Evolutionary conservation across 2,888 invertebrate species (phyloP).

Genomic region (Tachina fera): DNA sequence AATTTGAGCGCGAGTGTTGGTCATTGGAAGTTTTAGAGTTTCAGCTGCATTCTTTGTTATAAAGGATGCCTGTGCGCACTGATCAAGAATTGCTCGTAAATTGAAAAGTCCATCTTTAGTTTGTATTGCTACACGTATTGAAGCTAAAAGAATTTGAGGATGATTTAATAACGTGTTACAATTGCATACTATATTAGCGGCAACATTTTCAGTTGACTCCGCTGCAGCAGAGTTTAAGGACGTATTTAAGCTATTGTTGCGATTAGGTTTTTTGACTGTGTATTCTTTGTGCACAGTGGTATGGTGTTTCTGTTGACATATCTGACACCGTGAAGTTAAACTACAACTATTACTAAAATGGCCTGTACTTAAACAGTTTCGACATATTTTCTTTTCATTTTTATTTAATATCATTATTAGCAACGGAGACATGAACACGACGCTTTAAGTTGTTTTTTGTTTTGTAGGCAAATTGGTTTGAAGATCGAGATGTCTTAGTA

Average conservation of each 20-base stretch:
- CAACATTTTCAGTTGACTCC: not conserved
- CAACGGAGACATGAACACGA: too few relatives aligned
- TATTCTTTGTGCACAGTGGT: too few relatives aligned
- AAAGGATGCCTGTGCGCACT: too few relatives aligned
- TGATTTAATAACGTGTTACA: too few relatives aligned
- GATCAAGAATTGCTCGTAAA: too few relatives aligned
- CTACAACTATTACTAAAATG: slow-evolving; percentile 5
- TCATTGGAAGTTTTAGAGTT: not conserved
- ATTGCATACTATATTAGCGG: too few relatives aligned
- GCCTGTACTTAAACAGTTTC: slow-evolving; percentile 3
- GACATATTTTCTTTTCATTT: slow-evolving; percentile 10
- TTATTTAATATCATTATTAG: not conserved
- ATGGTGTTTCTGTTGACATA: too few relatives aligned
- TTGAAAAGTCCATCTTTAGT: too few relatives aligned
- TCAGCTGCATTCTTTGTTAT: not conserved
- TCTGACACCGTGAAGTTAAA: not conserved
- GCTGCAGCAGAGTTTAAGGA: not conserved
- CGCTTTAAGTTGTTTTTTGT: not conserved
- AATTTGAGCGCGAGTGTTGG: not conserved
- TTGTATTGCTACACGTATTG: too few relatives aligned
- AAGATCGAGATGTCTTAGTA: not conserved
- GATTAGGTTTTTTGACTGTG: not conserved
- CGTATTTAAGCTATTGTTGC: not conserved
- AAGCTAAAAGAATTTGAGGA: too few relatives aligned
- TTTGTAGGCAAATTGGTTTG: not conserved